phyloP scores from a whole-genome alignment of 37 sponge, comb jelly and placozoan genomes.

The Agelas oroides region DNA sequence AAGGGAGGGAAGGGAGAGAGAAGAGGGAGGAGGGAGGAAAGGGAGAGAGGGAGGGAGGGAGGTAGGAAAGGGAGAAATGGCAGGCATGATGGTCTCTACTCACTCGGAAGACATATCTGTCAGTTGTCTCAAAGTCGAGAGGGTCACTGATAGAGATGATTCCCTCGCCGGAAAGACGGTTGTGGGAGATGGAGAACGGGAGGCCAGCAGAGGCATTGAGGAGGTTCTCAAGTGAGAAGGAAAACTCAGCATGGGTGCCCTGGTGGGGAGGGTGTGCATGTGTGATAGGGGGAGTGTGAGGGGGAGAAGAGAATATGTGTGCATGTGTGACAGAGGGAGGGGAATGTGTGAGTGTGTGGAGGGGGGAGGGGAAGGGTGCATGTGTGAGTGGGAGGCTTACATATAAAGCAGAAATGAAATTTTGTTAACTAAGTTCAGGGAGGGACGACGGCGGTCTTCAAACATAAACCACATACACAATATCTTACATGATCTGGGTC shows the following conservation, averaged over 20 bases:
- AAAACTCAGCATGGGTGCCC: constrained; percentile 49
- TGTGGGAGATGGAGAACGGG: constrained; percentile 24
- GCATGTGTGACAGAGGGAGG: too few species aligned
- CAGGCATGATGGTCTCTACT: background rate
- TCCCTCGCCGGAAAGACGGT: background rate
- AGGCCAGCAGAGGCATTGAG: constrained; percentile 11
- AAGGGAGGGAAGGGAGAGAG: background rate
- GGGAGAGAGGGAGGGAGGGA: background rate
- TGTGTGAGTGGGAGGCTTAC: too few species aligned
- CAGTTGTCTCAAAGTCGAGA: constrained; percentile 33
- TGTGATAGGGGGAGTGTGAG: too few species aligned
- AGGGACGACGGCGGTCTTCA: too few species aligned
- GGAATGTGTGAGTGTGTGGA: too few species aligned
- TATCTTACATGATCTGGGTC: constrained; percentile 44
- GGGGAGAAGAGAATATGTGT: too few species aligned
- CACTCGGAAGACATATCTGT: constrained; percentile 20
- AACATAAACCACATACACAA: too few species aligned
- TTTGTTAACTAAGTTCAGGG: too few species aligned
- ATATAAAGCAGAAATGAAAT: too few species aligned
- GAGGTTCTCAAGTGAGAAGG: constrained; percentile 35
- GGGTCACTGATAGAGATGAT: background rate
- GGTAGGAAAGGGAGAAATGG: too few species aligned
- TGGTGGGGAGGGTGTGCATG: too few species aligned
- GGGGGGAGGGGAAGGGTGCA: too few species aligned
- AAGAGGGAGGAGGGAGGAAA: background rate